phyloP scores from a whole-genome alignment of 2,113 vertebrate species.

The Channa argus region DNA sequence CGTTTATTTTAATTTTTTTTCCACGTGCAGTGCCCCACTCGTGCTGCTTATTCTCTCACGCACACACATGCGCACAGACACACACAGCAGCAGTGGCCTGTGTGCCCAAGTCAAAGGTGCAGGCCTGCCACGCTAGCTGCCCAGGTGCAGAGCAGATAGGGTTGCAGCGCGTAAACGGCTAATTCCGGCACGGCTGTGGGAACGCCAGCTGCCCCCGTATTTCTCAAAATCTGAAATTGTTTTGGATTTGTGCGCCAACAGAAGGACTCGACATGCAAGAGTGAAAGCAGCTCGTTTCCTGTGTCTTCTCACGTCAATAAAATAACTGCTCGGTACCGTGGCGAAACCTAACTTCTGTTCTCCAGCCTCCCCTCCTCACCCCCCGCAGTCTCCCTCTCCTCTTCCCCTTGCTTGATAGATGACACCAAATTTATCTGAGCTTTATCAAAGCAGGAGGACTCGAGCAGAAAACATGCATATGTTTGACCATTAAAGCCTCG shows the following conservation, averaged over 20 bases:
- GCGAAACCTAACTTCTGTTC: slow-evolving; percentile 69
- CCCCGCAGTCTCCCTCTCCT: neutral
- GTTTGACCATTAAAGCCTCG: slow-evolving; percentile 68
- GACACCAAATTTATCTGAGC: slow-evolving; percentile 53
- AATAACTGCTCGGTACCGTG: slow-evolving; percentile 59
- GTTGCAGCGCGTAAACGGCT: slow-evolving; percentile 84
- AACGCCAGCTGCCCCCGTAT: slow-evolving; percentile 88
- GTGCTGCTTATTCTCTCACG: neutral
- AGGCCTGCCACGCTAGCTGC: slow-evolving; percentile 83
- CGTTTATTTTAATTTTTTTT: neutral
- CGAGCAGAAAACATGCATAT: slow-evolving; percentile 60
- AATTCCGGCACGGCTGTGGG: slow-evolving; percentile 84
- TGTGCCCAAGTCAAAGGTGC: slow-evolving; percentile 84
- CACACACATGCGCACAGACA: slow-evolving; percentile 14
- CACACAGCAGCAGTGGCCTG: slow-evolving; percentile 16
- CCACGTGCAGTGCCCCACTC: neutral
- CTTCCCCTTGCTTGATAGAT: slow-evolving; percentile 44
- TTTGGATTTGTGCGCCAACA: slow-evolving; percentile 81
- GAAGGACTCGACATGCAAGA: slow-evolving; percentile 82
- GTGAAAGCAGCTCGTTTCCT: slow-evolving; percentile 76
- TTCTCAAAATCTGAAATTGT: slow-evolving; percentile 84
- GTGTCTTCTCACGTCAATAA: slow-evolving; percentile 77
- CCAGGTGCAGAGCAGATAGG: slow-evolving; percentile 91
- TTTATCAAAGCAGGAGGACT: slow-evolving; percentile 57
- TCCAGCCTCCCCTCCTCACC: slow-evolving; percentile 14